Evolutionary conservation across 1,140 invertebrate genomes (phyloP).

Genomic region (Temnothorax nylanderi): DNA sequence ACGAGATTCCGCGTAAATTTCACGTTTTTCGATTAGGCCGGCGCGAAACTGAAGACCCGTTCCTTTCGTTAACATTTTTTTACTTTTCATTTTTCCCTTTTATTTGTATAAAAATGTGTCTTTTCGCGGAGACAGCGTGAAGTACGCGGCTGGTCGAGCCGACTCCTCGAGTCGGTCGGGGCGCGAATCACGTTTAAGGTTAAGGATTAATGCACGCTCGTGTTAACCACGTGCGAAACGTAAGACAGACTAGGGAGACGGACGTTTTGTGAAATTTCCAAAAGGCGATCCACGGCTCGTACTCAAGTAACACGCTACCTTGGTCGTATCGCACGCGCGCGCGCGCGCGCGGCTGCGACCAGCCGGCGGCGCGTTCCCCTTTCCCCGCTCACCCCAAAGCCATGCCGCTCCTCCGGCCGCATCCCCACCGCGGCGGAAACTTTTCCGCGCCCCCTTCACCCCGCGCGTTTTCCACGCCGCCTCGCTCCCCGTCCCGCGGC

Average conservation of each 20-base stretch:
- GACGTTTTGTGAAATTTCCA: conserved; percentile 53
- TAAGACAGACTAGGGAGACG: background rate
- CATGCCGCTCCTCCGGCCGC: background rate
- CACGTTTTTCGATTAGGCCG: no score
- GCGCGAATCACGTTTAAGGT: background rate
- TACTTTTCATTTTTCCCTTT: background rate
- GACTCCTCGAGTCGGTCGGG: background rate
- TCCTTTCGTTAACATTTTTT: background rate
- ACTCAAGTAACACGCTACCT: conserved; percentile 64
- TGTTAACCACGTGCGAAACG: background rate
- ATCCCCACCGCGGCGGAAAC: conserved; percentile 71
- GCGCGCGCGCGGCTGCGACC: conserved; percentile 36
- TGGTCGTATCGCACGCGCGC: conserved; percentile 65
- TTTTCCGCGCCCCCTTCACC: conserved; percentile 57
- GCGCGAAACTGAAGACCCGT: background rate
- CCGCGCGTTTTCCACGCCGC: background rate
- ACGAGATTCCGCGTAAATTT: background rate
- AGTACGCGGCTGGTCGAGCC: background rate
- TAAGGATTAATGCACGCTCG: background rate
- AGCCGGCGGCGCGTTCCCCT: conserved; percentile 38
- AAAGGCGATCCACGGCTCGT: conserved; percentile 48
- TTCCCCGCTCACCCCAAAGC: background rate
- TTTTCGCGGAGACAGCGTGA: background rate
- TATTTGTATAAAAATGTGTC: background rate
- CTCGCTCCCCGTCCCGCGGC: background rate